phyloP scores from a whole-genome alignment of 2,797 vertebrate genomes.

The Hipposideros larvatus region DNA sequence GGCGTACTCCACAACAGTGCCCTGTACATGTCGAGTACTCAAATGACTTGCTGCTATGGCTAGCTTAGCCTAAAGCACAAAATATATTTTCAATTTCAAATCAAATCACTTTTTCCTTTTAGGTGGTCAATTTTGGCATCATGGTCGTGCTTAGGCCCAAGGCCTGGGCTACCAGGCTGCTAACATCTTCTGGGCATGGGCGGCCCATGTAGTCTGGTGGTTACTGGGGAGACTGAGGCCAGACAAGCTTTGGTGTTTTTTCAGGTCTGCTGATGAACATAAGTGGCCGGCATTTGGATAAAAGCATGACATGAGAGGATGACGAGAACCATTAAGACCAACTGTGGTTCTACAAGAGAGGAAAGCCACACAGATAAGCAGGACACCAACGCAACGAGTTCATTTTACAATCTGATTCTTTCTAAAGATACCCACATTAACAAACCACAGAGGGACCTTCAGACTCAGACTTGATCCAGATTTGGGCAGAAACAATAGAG shows the following conservation, averaged over 20 bases:
- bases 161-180: neutral
- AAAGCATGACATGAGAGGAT: neutral
- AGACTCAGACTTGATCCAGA: neutral
- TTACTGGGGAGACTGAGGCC: neutral
- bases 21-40: neutral
- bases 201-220: neutral
- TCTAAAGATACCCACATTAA: constrained; percentile 23
- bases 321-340: constrained; percentile 17
- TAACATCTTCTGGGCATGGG: neutral
- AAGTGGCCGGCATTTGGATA: constrained; percentile 25
- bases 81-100: neutral
- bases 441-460: neutral
- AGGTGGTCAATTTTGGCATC: neutral
- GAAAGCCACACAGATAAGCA: neutral
- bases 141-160: neutral
- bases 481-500: neutral
- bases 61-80: neutral
- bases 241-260: neutral
- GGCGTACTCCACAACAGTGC: neutral
- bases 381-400: constrained; percentile 12
- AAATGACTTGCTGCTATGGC: neutral
- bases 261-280: neutral
- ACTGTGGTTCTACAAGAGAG: neutral
- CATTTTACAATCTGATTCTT: constrained; percentile 61
- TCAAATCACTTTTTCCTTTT: neutral